A percentile compares a stretch with the other conserved stretches of the same genome.
Conservation (phyloP, 2,113 vertebrate genomes). For the Spea bombifrons region DNA sequence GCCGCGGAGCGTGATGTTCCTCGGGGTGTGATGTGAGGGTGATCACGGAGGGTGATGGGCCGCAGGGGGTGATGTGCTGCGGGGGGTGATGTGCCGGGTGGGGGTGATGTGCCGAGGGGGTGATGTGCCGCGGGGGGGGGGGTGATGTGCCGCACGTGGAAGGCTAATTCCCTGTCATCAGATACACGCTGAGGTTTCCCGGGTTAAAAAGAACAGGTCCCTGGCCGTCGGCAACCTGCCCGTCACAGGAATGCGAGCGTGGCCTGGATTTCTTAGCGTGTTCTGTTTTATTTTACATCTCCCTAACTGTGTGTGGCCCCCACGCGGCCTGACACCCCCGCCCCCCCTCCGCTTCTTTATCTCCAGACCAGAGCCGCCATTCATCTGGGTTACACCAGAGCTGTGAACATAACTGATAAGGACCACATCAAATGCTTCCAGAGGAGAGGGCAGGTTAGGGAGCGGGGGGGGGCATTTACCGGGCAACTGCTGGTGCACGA, state of each 20-base stretch:
- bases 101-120: neutral
- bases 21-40: neutral
- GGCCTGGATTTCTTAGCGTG: neutral
- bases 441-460: too few species aligned
- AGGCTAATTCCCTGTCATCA: constrained; percentile 7
- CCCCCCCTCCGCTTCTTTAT: constrained; percentile 15
- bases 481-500: too few species aligned
- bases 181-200: constrained; percentile 11
- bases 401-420: too few species aligned
- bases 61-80: neutral
- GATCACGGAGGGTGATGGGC: neutral
- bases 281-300: constrained; percentile 15
- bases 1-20: too few species aligned
- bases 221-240: too few species aligned
- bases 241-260: neutral
- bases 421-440: too few species aligned
- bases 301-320: neutral
- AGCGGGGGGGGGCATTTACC: too few species aligned
- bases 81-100: neutral
- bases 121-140: neutral
- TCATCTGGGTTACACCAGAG: constrained; percentile 1
- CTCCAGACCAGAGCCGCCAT: constrained; percentile 5
- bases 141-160: neutral
- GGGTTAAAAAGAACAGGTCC: too few species aligned
- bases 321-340: constrained; percentile 14